Base-by-base conservation (phyloP, 2,888 invertebrate species). In the Colletes collaris region DNA sequence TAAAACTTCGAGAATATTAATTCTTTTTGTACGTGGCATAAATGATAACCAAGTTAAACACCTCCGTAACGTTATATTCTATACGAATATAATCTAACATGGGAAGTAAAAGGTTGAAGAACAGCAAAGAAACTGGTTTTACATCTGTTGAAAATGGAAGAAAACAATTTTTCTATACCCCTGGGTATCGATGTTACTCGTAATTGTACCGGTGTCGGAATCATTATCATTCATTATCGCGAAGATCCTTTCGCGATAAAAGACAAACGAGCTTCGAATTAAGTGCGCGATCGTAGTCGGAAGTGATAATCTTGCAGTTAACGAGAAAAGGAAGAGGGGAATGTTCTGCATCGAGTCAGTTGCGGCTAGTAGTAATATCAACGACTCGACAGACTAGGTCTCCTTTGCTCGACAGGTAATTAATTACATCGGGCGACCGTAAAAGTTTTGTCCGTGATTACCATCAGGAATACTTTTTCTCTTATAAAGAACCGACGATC, bases 381-480 rank as follows among this genome's bases (percentile, higher is more conserved):
- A 74, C 76, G 78, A 63, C 66, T 67, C 44, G 67, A 58, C 65
- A 40, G 72, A 19, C 68, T 50, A 6, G 49, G 40, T 16, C 49
- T 59, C 56, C 72, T 63, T 66, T 72, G 67, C 76, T 77, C 76
- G 84, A 86, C 88, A 82, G 84, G 81, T 84, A 86, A 89, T 89
- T 89, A 87, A 78, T 76, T 72, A 68, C 69, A 56, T n/a, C 55
- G 58, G 19, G 71, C 8, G 35, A 35, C 53, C 58, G 77, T 44
- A 27, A 65, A 77, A 82, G 62, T 82, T 81, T 86, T 59, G 73
- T 77, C 72, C 68, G 37, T 50, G 49, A 65, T 53, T 56, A 62
- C 52, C 69, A 40, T 62, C 27, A 11, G 11, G 19, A 37, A 63
- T n/a, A 40, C 58, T 67, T 67, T 53, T 11, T 35, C 35, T 50